A percentile compares a stretch with the other conserved stretches of the same genome.
These are phyloP conservation scores for Zosterops borbonicus DNA, from an alignment of 2,113 vertebrate species.

Conservation along the genomic window DNA sequence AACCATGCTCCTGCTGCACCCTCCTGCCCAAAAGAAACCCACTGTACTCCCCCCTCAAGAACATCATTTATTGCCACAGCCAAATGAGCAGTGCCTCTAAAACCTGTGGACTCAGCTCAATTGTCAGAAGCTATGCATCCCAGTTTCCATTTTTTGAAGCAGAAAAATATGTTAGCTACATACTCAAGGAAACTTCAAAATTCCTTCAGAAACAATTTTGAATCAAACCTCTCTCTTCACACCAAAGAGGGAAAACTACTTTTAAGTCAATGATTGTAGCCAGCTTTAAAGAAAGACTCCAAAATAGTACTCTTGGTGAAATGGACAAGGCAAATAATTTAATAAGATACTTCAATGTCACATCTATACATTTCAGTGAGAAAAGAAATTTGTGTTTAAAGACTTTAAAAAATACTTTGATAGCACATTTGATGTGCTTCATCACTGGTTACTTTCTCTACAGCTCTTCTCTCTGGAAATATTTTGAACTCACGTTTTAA, in stretches of 20 bases:
- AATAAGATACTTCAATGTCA: background rate
- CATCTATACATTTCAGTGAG: background rate
- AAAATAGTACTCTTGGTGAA: background rate
- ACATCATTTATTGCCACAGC: background rate
- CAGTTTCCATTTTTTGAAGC: background rate
- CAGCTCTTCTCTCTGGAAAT: background rate
- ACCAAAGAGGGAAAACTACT: background rate
- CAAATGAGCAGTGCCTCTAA: background rate
- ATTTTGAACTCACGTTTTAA: conserved; percentile 34
- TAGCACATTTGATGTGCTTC: background rate
- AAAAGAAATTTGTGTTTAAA: background rate
- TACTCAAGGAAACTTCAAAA: background rate
- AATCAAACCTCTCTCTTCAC: background rate
- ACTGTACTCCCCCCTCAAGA: background rate
- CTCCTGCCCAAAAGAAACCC: background rate
- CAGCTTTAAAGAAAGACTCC: background rate
- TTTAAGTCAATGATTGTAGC: background rate
- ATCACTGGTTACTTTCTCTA: background rate
- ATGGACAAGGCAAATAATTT: background rate
- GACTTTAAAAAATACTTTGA: background rate
- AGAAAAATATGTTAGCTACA: background rate
- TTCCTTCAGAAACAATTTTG: background rate
- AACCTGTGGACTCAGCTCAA: background rate
- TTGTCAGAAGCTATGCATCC: background rate
- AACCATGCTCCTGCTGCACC: accelerated